These are phyloP conservation scores for Eremophila alpestris DNA, from an alignment of 2,797 vertebrate species.

Conservation along the genomic window DNA sequence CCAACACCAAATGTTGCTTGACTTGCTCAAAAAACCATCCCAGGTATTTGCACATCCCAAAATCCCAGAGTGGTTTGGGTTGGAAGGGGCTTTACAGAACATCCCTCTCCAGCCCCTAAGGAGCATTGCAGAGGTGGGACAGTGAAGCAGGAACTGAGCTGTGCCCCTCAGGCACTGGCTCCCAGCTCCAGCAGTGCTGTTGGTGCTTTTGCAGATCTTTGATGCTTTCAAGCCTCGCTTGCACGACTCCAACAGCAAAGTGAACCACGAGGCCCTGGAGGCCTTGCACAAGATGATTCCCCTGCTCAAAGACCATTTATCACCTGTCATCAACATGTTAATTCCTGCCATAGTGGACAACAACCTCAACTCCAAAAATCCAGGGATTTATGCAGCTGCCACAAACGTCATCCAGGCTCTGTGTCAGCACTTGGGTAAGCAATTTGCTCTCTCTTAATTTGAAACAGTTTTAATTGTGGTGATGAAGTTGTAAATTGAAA, in stretches of 20 bases:
- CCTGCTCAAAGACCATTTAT: slow-evolving; percentile 83
- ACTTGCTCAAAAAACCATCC: background rate
- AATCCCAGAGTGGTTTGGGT: background rate
- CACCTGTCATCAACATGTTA: slow-evolving; percentile 89
- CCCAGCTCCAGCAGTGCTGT: background rate
- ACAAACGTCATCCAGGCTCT: slow-evolving; percentile 85
- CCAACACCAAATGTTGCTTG: background rate
- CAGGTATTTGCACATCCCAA: background rate
- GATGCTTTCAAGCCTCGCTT: slow-evolving; percentile 90
- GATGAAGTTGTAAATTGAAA: background rate
- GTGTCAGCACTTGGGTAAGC: slow-evolving; percentile 87
- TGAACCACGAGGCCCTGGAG: slow-evolving; percentile 90
- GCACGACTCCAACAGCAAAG: slow-evolving; percentile 94
- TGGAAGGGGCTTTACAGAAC: background rate
- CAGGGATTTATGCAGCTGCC: slow-evolving; percentile 86
- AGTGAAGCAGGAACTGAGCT: background rate
- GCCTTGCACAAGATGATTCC: slow-evolving; percentile 86
- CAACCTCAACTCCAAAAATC: slow-evolving; percentile 97
- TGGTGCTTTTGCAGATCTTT: slow-evolving; percentile 81
- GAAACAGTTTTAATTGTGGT: background rate
- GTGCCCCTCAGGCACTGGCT: fast-evolving
- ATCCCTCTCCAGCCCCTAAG: fast-evolving
- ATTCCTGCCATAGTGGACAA: slow-evolving; percentile 94
- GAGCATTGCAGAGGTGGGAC: background rate
- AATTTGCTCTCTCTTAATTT: background rate